A percentile compares a stretch with the other conserved stretches of the same genome.
phyloP scores from a whole-genome alignment of 2,113 vertebrate genomes.

The Caracal caracal region DNA sequence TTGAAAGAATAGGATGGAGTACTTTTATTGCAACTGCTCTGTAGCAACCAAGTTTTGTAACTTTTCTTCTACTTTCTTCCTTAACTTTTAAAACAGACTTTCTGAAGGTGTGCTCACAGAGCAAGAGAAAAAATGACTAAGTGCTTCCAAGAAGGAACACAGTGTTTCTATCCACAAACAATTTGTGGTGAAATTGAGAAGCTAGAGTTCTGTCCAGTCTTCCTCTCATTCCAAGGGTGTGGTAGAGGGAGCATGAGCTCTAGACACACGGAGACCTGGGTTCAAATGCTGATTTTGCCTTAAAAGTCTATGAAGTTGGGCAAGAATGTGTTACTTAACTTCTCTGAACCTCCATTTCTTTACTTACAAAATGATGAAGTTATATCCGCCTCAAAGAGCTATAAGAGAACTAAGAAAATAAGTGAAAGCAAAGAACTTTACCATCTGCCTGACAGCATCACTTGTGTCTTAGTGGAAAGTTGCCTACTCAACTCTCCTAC shows the following conservation, averaged over 20 bases:
- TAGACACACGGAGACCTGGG: neutral
- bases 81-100: neutral
- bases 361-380: neutral
- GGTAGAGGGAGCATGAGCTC: neutral
- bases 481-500: neutral
- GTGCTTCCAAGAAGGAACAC: neutral
- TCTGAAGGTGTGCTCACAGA: neutral
- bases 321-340: neutral
- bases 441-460: neutral
- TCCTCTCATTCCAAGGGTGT: neutral
- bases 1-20: neutral
- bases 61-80: slow-evolving; percentile 36
- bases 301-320: neutral
- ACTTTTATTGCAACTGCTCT: neutral
- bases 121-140: neutral
- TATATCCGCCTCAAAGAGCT: neutral
- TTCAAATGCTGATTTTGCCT: neutral
- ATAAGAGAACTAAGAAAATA: neutral
- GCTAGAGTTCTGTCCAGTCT: neutral
- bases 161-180: neutral
- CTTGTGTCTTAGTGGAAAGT: neutral
- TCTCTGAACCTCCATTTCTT: neutral
- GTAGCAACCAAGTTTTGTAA: neutral
- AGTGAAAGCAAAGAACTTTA: neutral
- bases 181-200: neutral